Evolutionary conservation across 2,797 vertebrate species (phyloP).

Genomic region (Clamator glandarius): DNA sequence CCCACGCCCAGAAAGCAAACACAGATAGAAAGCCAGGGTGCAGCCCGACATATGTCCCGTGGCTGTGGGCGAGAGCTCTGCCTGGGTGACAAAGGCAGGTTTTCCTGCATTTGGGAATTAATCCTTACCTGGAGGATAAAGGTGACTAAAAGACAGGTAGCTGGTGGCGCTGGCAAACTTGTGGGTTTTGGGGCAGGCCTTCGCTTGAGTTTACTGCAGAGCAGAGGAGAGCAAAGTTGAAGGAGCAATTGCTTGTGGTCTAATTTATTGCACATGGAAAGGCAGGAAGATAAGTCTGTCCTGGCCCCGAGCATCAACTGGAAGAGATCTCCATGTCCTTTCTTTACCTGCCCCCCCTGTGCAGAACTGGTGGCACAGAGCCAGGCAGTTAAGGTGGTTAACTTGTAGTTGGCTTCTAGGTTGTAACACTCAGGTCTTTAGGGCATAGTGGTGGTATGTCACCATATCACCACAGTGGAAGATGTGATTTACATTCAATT

Average conservation of each 20-base stretch:
- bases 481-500: neutral
- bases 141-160: neutral
- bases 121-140: neutral
- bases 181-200: neutral
- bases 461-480: rapidly evolving
- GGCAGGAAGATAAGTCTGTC: neutral
- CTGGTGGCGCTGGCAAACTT: neutral
- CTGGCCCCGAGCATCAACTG: neutral
- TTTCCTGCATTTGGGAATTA: neutral
- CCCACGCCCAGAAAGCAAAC: slow-evolving; percentile 44
- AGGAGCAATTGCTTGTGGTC: neutral
- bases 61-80: neutral
- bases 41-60: neutral
- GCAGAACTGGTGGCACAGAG: neutral
- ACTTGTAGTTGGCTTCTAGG: neutral
- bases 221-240: neutral
- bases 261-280: neutral
- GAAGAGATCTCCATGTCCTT: rapidly evolving
- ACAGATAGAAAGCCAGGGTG: neutral
- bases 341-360: rapidly evolving
- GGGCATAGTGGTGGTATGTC: neutral
- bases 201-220: neutral
- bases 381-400: neutral
- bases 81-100: neutral
- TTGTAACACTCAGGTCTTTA: neutral